A percentile compares a stretch with the other conserved stretches of the same genome.
Conservation (phyloP, 2,888 invertebrate genomes). For the Nemurella pictetii region DNA sequence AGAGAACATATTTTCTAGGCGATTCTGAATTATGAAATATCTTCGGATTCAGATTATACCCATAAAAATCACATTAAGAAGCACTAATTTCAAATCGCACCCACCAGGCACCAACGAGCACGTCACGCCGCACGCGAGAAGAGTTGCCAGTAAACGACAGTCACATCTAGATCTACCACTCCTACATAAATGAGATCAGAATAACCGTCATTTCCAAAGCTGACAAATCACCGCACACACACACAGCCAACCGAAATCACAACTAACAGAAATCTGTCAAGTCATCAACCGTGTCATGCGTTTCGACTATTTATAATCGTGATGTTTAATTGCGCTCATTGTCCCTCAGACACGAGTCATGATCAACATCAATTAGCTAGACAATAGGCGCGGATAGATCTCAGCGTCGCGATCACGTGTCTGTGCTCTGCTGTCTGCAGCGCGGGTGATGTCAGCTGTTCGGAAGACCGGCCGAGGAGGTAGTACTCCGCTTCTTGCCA, state of each 20-base stretch:
- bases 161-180: background rate
- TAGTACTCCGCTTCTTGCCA: background rate
- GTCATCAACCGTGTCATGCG: background rate
- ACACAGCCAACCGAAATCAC: background rate
- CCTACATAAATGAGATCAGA: background rate
- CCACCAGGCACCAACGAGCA: too few relatives aligned
- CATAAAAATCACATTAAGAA: too few relatives aligned
- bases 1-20: too few relatives aligned
- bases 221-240: background rate
- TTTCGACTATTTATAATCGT: background rate
- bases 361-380: slow-evolving; percentile 5
- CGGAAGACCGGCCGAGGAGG: background rate
- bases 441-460: slow-evolving; percentile 19
- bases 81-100: too few relatives aligned
- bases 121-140: too few relatives aligned
- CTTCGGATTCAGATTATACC: too few relatives aligned
- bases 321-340: background rate
- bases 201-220: background rate
- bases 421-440: background rate
- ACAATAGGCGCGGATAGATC: background rate
- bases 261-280: background rate
- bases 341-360: background rate
- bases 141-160: too few relatives aligned
- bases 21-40: too few relatives aligned
- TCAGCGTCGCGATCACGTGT: background rate